Conservation (phyloP, 2,113 vertebrate species). For the Muntiacus reevesi region DNA sequence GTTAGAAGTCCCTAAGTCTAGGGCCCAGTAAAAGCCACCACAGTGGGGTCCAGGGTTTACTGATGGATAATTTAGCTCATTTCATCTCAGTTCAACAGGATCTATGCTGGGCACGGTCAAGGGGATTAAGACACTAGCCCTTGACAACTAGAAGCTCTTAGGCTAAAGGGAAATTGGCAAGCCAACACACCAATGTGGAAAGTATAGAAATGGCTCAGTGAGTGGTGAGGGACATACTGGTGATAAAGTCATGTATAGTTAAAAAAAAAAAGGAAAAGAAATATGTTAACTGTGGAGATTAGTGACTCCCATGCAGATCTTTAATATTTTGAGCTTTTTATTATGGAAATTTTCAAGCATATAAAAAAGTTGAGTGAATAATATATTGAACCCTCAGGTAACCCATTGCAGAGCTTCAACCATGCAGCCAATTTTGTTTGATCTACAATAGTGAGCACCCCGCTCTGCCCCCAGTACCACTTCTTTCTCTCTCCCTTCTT, state of each 20-base stretch:
- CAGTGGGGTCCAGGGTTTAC: neutral
- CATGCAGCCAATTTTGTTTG: neutral
- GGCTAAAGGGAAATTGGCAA: neutral
- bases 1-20: neutral
- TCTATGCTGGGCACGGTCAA: neutral
- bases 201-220: neutral
- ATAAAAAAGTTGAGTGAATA: neutral
- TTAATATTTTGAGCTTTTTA: neutral
- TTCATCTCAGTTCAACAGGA: neutral
- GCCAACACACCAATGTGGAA: neutral
- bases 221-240: neutral
- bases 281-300: neutral
- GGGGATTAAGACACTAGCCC: neutral
- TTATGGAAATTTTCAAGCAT: neutral
- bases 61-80: neutral
- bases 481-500: neutral
- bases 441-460: neutral
- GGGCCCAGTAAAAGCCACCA: neutral
- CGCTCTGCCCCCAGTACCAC: neutral
- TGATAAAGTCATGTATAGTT: neutral
- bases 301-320: neutral
- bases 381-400: neutral
- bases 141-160: neutral
- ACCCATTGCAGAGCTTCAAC: neutral
- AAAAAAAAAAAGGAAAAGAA: neutral